Base-by-base conservation (phyloP, 2,888 invertebrate genomes). In the Chrysolina haemoptera region DNA sequence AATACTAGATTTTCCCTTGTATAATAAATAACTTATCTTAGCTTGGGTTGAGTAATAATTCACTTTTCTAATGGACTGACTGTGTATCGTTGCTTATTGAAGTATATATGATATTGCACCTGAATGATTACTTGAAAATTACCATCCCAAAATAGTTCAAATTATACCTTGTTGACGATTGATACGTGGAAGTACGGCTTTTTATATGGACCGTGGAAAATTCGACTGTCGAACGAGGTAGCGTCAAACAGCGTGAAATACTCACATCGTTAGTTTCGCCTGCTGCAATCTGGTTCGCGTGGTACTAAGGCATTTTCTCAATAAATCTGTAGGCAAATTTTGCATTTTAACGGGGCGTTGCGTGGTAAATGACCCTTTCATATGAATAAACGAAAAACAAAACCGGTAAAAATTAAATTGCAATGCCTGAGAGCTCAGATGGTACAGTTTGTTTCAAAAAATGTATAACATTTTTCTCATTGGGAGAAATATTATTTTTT, bases 261-360 rank as follows among this genome's bases (percentile, higher is more conserved):
- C 40, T 43, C 22, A 12, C 43, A 46, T 75, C 71, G 69, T 76
- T 76, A 76, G 76, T 76, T 69, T 70, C 76, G 76, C 74, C 43
- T 68, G 55, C 62, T 74, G 67, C 68, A 53, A 70, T 50, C 55
- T 66, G 68, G 59, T 65, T 74, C 55, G 72, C 74, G 76, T 76
- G 76, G 14, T 74, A 70, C 62, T 27, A 62, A 69, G 48, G 55
- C 74, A 68, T 76, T 74, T 72, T 74, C 67, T 72, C 74, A 55
- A 76, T 76, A 76, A 76, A 76, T 70, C 76, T 73, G 74, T 76
- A 68, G 46, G 48, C 76, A 71, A 76, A 76, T 76, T 74, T 76
- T 50, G 69, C 62, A 71, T 43, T 75, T 75, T 75, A 71, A 69
- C 66, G 75, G 66, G 65, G 48, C 71, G 64, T 74, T 69, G 68